Conservation (phyloP, 2,888 invertebrate genomes). For the Bhutanitis thaidina region DNA sequence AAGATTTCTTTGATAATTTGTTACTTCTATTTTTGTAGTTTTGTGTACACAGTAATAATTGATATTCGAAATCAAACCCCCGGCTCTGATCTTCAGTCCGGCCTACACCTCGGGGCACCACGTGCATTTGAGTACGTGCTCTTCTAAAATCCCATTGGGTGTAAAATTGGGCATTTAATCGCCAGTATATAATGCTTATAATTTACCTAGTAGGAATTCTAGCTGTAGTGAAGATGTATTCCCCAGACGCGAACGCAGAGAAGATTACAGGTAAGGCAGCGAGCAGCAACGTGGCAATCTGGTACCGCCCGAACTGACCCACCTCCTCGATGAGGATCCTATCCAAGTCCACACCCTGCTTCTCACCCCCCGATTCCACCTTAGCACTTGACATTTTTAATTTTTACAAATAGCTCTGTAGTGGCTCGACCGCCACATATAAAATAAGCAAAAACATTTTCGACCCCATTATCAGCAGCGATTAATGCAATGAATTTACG, state of each 20-base stretch:
- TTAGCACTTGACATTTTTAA: conserved; percentile 26
- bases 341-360: conserved; percentile 50
- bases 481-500: conserved; percentile 1
- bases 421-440: conserved; percentile 5
- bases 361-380: conserved; percentile 24
- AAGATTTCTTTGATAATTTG: no score
- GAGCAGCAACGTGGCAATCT: conserved; percentile 53
- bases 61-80: no score
- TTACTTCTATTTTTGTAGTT: no score
- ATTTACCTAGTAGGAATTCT: conserved; percentile 62
- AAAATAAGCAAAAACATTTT: conserved; percentile 9
- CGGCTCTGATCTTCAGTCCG: no score
- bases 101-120: no score
- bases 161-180: no score
- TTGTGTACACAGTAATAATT: no score
- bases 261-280: conserved; percentile 64
- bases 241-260: conserved; percentile 65
- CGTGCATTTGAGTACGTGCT: no score
- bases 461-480: neutral
- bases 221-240: conserved; percentile 68
- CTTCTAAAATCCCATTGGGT: no score
- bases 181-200: no score
- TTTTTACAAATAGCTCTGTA: neutral
- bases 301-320: conserved; percentile 66
- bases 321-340: conserved; percentile 57